Evolutionary conservation across 2,113 vertebrate species (phyloP).

Genomic region (Cepphus grylle): DNA sequence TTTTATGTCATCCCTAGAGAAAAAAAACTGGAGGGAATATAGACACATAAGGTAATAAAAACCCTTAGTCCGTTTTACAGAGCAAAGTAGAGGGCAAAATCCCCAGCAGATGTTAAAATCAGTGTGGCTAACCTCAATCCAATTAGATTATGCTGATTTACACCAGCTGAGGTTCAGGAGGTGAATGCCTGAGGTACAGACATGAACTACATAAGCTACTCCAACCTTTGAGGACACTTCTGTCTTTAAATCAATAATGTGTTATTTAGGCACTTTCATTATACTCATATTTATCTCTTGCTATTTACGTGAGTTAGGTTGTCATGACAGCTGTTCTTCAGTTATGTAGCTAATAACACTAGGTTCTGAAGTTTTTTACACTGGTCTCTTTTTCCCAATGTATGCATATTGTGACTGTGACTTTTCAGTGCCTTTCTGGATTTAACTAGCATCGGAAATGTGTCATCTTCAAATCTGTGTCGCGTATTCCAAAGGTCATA

Average conservation of each 20-base stretch:
- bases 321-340: neutral
- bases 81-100: neutral
- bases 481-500: neutral
- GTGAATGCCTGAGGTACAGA: neutral
- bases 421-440: constrained; percentile 33
- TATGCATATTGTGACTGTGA: neutral
- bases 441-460: neutral
- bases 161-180: neutral
- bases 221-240: neutral
- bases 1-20: neutral
- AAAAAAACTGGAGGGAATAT: neutral
- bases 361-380: neutral
- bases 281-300: constrained; percentile 32
- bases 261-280: neutral
- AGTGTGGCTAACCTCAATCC: neutral
- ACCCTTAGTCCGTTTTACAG: neutral
- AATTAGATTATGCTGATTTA: neutral
- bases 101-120: neutral
- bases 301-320: neutral
- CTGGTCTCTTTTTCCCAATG: neutral
- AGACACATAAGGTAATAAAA: neutral
- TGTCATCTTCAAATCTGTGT: neutral
- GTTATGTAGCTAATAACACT: constrained; percentile 10
- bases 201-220: neutral
- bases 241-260: neutral